These are phyloP conservation scores for Drosophila virilis DNA, from an alignment of 1,140 invertebrate genomes.

Conservation along the genomic window DNA sequence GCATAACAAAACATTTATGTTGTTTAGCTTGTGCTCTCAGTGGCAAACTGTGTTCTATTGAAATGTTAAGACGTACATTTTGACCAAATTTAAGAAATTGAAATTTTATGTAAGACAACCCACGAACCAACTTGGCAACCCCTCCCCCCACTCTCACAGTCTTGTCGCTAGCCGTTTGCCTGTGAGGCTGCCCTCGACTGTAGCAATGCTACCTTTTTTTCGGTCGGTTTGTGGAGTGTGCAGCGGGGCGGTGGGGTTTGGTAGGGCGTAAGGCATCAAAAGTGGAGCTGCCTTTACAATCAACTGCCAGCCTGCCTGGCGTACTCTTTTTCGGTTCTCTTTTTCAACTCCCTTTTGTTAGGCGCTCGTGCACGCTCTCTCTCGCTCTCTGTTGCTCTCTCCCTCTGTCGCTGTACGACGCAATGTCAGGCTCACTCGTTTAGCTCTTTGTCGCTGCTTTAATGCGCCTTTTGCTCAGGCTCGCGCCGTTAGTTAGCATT, in stretches of 20 bases:
- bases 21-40: background rate
- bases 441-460: constrained; percentile 25
- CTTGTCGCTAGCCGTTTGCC: background rate
- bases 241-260: fast-evolving
- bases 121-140: background rate
- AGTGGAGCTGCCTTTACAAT: constrained; percentile 10
- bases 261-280: constrained; percentile 3
- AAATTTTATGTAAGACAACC: constrained; percentile 18
- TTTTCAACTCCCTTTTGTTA: constrained; percentile 4
- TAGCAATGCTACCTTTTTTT: background rate
- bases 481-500: constrained; percentile 34
- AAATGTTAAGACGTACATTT: background rate
- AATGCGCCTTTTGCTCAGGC: constrained; percentile 25
- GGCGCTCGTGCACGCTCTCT: background rate
- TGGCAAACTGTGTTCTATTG: background rate
- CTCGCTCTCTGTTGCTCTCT: background rate
- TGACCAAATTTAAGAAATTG: constrained; percentile 29
- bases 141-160: background rate
- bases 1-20: background rate
- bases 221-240: too few relatives aligned
- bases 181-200: background rate
- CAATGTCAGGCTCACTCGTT: background rate
- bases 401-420: background rate
- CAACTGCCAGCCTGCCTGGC: constrained; percentile 6
- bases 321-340: background rate